Evolutionary conservation across 2,113 vertebrate species (phyloP).

Genomic region (Prietella phreatophila): DNA sequence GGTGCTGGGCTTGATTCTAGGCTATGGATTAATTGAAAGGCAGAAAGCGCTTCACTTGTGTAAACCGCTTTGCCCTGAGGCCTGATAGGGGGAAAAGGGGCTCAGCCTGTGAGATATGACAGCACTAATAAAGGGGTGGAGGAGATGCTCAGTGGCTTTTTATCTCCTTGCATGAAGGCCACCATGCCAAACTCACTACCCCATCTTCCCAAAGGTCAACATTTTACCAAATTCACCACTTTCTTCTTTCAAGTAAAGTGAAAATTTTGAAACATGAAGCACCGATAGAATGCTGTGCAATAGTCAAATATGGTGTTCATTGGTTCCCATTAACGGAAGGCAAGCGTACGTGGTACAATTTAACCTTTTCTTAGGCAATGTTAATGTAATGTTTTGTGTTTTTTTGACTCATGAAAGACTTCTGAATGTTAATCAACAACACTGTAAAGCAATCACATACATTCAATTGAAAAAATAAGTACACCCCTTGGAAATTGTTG

Average conservation of each 20-base stretch:
- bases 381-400: neutral
- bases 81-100: constrained; percentile 70
- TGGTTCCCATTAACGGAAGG: neutral
- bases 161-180: constrained; percentile 25
- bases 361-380: too few relatives aligned
- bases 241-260: neutral
- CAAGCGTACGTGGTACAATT: neutral
- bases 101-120: constrained; percentile 60
- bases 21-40: constrained; percentile 79
- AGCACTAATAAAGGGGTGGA: constrained; percentile 67
- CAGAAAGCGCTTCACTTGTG: constrained; percentile 74
- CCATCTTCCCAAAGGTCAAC: neutral
- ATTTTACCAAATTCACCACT: neutral
- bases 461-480: too few relatives aligned
- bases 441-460: neutral
- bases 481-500: too few relatives aligned
- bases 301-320: too few relatives aligned
- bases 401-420: neutral
- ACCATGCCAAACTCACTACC: constrained; percentile 16
- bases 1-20: constrained; percentile 69
- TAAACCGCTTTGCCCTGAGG: constrained; percentile 72
- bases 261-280: neutral
- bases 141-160: constrained; percentile 60
- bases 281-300: neutral
- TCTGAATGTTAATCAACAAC: neutral